These are phyloP conservation scores for Heliangelus exortis DNA, from an alignment of 2,797 vertebrate species.

Conservation along the genomic window DNA sequence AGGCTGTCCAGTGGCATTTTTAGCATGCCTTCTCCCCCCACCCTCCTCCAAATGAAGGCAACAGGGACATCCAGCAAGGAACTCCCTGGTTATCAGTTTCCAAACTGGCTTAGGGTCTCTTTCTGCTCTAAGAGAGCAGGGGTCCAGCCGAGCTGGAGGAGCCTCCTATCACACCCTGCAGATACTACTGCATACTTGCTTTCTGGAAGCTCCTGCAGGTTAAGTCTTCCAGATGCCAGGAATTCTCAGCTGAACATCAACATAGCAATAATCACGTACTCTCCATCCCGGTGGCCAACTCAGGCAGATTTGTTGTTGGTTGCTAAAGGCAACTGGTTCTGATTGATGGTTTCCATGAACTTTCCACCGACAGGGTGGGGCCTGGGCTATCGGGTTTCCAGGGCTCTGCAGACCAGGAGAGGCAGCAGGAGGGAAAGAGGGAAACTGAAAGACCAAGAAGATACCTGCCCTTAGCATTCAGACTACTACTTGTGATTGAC, in stretches of 20 bases:
- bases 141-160: not conserved
- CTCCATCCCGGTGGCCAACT: not conserved
- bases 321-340: conserved; percentile 37
- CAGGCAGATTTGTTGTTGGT: conserved; percentile 61
- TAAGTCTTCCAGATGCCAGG: not conserved
- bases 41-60: not conserved
- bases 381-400: not conserved
- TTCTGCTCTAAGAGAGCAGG: not conserved
- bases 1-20: not conserved
- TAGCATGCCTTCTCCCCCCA: not conserved
- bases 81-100: not conserved
- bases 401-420: not conserved
- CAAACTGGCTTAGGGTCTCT: not conserved
- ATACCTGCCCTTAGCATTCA: not conserved
- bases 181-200: conserved; percentile 5
- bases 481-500: not conserved
- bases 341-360: conserved; percentile 16
- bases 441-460: not conserved
- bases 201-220: conserved; percentile 7
- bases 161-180: not conserved
- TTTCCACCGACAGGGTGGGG: conserved; percentile 7
- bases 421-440: not conserved
- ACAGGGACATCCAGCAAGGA: not conserved
- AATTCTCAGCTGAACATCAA: conserved; percentile 13
- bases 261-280: not conserved